A percentile compares a stretch with the other conserved stretches of the same genome.
Evolutionary conservation across 2,113 vertebrate species (phyloP).

Genomic region (Dasyurus viverrinus): DNA sequence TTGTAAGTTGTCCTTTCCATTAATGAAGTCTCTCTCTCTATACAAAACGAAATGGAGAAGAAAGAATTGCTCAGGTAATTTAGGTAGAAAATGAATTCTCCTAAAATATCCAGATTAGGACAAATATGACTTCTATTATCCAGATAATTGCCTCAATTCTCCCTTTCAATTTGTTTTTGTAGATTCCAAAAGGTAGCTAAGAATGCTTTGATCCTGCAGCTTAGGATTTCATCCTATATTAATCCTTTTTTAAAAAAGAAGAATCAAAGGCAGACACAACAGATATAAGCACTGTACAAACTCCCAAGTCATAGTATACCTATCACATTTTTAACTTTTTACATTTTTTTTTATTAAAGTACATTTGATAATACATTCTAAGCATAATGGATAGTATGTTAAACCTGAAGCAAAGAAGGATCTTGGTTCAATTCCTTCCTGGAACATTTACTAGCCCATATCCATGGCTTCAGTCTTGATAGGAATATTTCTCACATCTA

Average conservation of each 20-base stretch:
- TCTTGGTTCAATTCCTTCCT: background rate
- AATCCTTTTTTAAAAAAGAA: conserved; percentile 51
- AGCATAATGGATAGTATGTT: background rate
- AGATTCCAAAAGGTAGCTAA: conserved; percentile 73
- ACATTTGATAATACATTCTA: background rate
- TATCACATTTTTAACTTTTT: background rate
- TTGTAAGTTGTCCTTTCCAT: conserved; percentile 3
- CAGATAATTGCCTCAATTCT: conserved; percentile 77
- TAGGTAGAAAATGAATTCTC: conserved; percentile 73
- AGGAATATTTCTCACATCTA: background rate
- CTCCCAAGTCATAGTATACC: background rate
- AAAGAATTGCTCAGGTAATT: conserved; percentile 68
- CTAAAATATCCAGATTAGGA: conserved; percentile 71
- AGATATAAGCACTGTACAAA: background rate
- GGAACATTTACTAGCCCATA: background rate
- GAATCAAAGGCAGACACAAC: background rate
- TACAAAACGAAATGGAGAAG: conserved; percentile 61
- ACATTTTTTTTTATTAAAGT: background rate
- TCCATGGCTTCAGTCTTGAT: background rate
- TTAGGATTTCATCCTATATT: conserved; percentile 75
- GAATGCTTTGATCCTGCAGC: conserved; percentile 66
- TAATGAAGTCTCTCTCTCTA: conserved; percentile 57
- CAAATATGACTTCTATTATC: conserved; percentile 75
- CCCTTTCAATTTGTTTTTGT: conserved; percentile 74
- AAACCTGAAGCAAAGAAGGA: background rate